These are phyloP conservation scores for Anabas testudineus DNA, from an alignment of 2,797 vertebrate species.

Conservation along the genomic window DNA sequence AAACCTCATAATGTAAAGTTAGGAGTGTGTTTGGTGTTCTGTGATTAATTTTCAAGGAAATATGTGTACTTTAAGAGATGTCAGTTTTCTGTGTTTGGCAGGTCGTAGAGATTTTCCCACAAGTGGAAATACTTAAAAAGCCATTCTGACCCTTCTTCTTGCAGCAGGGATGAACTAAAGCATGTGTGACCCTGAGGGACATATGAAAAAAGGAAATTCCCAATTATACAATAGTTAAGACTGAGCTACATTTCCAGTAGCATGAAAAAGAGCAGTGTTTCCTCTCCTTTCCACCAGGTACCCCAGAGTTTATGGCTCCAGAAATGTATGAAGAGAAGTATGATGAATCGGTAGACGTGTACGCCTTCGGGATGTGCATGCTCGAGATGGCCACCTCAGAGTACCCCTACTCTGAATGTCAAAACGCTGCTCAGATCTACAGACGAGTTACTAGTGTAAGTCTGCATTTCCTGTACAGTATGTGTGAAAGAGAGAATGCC, in stretches of 20 bases:
- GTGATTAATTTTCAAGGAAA: too few species aligned
- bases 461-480: not conserved
- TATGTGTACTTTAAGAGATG: not conserved
- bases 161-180: not conserved
- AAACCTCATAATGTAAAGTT: not conserved
- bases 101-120: not conserved
- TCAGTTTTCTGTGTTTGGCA: not conserved
- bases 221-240: not conserved
- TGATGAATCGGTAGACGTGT: slow-evolving; percentile 98
- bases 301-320: slow-evolving; percentile 96
- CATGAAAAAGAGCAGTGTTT: not conserved
- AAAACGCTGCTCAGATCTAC: slow-evolving; percentile 99
- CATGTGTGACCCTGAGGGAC: slow-evolving; percentile 1
- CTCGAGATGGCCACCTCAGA: slow-evolving; percentile 99
- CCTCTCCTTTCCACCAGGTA: slow-evolving; percentile 79
- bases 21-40: not conserved
- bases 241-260: too few species aligned
- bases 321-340: slow-evolving; percentile 99
- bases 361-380: slow-evolving; percentile 99
- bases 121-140: not conserved
- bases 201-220: not conserved
- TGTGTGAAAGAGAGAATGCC: not conserved
- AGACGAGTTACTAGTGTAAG: slow-evolving; percentile 93
- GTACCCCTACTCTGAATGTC: slow-evolving; percentile 99
- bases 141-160: not conserved